Conservation (phyloP, 2,797 vertebrate genomes). For the Anabacerthia variegaticeps region DNA sequence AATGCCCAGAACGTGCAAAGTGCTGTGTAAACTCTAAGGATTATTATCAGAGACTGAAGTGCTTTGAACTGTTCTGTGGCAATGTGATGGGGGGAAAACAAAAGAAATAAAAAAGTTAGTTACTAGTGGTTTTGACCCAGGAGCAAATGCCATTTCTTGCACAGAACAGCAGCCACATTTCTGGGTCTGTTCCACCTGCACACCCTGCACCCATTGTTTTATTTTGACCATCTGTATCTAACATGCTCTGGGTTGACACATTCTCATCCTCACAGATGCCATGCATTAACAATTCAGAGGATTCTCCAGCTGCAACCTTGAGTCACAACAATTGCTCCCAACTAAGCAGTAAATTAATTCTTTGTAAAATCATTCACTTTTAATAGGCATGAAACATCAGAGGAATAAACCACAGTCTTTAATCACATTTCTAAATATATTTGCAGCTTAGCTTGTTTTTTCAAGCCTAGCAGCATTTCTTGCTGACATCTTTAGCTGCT, state of each 20-base stretch:
- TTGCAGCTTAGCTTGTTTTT: background rate
- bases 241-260: background rate
- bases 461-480: background rate
- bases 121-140: background rate
- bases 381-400: background rate
- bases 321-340: background rate
- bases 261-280: background rate
- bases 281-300: background rate
- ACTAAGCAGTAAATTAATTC: constrained; percentile 4
- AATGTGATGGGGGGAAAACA: rapidly evolving
- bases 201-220: background rate
- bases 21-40: rapidly evolving
- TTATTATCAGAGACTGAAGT: background rate
- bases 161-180: background rate
- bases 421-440: background rate
- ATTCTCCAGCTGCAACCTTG: background rate
- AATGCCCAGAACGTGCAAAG: background rate
- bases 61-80: background rate
- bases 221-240: background rate
- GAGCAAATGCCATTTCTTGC: background rate
- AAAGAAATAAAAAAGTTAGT: background rate
- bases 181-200: background rate
- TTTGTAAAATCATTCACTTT: background rate
- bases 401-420: background rate
- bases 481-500: background rate